phyloP scores from a whole-genome alignment of 2,888 invertebrate species.

The Ferdinandea cuprea region DNA sequence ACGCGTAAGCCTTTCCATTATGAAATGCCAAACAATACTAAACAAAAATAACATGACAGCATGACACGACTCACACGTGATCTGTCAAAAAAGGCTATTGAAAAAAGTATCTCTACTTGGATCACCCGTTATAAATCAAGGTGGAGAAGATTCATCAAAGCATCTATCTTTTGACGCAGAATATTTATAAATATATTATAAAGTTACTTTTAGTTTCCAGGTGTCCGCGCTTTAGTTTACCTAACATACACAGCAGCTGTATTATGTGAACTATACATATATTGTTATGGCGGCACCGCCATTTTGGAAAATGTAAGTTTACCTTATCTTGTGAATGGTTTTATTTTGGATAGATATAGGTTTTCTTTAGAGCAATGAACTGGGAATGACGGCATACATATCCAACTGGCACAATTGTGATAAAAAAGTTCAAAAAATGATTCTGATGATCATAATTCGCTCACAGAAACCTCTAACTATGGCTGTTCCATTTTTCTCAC shows the following conservation, averaged over 20 bases:
- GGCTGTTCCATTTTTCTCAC: slow-evolving; percentile 81
- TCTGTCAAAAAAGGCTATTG: too few species aligned
- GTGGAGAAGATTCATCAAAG: too few species aligned
- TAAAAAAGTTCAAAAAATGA: slow-evolving; percentile 79
- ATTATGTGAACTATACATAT: slow-evolving; percentile 40
- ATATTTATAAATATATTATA: too few species aligned
- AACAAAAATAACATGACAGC: too few species aligned
- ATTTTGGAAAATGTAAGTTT: slow-evolving; percentile 24
- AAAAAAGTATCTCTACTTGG: too few species aligned
- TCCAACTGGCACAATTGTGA: slow-evolving; percentile 81
- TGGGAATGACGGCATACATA: slow-evolving; percentile 48
- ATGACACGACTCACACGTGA: too few species aligned
- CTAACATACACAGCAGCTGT: slow-evolving; percentile 36
- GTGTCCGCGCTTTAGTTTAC: slow-evolving; percentile 19
- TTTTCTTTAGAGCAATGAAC: slow-evolving; percentile 39
- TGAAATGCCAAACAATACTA: too few species aligned
- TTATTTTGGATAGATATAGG: too few species aligned
- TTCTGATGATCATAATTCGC: slow-evolving; percentile 81
- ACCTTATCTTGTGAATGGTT: too few species aligned
- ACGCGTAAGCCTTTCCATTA: too few species aligned
- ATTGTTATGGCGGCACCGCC: slow-evolving; percentile 51
- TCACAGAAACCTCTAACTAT: slow-evolving; percentile 80
- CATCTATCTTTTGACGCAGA: too few species aligned
- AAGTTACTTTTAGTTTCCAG: slow-evolving; percentile 40
- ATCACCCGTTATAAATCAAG: too few species aligned